A percentile compares a stretch with the other conserved stretches of the same genome.
Evolutionary conservation across 2,888 invertebrate species (phyloP).

Genomic region (Patella pellucida): DNA sequence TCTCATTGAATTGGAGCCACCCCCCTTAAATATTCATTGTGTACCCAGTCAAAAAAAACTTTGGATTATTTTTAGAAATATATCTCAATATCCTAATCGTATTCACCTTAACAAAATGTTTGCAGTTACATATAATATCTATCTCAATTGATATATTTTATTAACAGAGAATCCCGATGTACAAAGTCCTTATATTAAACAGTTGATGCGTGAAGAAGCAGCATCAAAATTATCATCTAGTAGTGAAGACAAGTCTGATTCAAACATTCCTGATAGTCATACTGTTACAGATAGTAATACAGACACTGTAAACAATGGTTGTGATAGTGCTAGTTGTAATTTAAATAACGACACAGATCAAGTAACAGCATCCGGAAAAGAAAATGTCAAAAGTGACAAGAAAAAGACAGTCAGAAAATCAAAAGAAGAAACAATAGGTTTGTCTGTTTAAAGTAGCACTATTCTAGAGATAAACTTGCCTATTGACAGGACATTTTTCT

Average conservation of each 20-base stretch:
- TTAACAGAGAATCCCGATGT: conserved; percentile 55
- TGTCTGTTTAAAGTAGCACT: not conserved
- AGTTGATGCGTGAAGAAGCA: conserved; percentile 63
- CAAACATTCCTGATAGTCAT: not conserved
- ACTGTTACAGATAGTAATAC: not conserved
- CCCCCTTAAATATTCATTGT: no score
- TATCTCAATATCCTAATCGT: no score
- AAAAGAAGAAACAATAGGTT: conserved; percentile 44
- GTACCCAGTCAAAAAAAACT: no score
- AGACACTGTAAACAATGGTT: not conserved
- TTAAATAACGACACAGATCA: conserved; percentile 9
- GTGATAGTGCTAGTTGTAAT: conserved; percentile 21
- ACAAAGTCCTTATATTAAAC: conserved; percentile 62
- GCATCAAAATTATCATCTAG: conserved; percentile 11
- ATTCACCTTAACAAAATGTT: no score
- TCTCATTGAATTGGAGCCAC: no score
- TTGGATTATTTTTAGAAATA: no score
- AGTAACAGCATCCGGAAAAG: not conserved
- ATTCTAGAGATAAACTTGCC: no score
- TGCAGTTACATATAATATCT: no score
- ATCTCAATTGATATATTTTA: no score
- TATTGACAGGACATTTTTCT: no score
- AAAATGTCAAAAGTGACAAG: conserved; percentile 13
- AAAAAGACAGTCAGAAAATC: conserved; percentile 24
- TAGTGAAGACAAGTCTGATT: not conserved